These are phyloP conservation scores for Lepus americanus DNA, from an alignment of 2,113 vertebrate species.

Conservation along the genomic window DNA sequence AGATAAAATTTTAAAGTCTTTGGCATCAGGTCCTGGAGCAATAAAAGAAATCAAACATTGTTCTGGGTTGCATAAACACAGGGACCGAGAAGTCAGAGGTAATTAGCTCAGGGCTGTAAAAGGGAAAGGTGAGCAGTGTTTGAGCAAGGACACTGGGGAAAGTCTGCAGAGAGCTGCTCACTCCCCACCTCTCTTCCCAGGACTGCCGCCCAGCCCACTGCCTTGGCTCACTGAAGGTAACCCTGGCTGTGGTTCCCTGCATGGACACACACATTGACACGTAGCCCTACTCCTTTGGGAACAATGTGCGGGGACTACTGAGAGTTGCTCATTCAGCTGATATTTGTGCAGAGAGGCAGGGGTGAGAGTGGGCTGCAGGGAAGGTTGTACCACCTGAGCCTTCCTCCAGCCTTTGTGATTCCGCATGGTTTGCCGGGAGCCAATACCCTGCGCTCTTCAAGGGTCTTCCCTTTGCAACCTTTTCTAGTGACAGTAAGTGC, in stretches of 20 bases:
- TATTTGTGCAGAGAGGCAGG: background rate
- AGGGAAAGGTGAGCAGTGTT: background rate
- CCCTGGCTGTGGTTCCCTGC: background rate
- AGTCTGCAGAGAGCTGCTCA: background rate
- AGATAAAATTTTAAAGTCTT: slow-evolving; percentile 52
- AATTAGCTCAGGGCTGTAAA: background rate
- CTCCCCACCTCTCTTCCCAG: background rate
- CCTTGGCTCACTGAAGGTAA: background rate
- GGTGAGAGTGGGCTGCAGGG: background rate
- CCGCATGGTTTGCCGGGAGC: background rate
- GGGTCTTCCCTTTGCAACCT: background rate
- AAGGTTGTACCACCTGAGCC: background rate
- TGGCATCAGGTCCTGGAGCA: slow-evolving; percentile 39
- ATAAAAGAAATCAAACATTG: slow-evolving; percentile 32
- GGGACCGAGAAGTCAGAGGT: background rate
- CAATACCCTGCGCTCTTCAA: background rate
- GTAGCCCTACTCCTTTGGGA: background rate
- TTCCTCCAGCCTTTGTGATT: background rate
- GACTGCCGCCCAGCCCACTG: background rate
- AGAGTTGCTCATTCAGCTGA: background rate
- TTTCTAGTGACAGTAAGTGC: background rate
- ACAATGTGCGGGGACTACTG: background rate
- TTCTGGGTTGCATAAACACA: background rate
- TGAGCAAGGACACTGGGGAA: background rate
- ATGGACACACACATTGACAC: too few species aligned